Conservation (phyloP, 2,113 vertebrate genomes). For the Nothoprocta perdicaria region DNA sequence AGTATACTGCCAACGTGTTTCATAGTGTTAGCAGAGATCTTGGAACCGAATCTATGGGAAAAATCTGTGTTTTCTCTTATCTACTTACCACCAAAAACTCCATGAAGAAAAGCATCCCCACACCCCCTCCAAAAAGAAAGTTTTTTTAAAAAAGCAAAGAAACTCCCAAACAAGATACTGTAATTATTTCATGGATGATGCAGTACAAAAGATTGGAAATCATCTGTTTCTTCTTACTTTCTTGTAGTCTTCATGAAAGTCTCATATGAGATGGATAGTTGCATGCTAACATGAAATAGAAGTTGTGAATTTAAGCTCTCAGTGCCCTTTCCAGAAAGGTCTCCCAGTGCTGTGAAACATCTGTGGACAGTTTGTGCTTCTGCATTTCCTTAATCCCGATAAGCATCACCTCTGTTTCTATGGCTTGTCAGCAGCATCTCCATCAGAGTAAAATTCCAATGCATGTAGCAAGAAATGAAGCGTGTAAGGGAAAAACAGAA, state of each 20-base stretch:
- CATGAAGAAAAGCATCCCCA: neutral
- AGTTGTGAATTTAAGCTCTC: neutral
- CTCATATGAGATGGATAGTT: neutral
- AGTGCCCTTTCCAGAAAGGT: neutral
- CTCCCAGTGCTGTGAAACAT: neutral
- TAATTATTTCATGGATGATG: neutral
- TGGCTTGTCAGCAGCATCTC: constrained; percentile 41
- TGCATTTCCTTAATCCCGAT: neutral
- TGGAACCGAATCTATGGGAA: neutral
- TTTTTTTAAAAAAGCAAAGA: neutral
- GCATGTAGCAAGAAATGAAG: constrained; percentile 52
- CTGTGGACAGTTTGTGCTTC: neutral
- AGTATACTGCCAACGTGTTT: neutral
- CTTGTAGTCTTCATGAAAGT: neutral
- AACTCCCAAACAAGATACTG: neutral
- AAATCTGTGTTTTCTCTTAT: neutral
- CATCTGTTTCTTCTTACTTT: neutral
- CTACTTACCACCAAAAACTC: accelerated
- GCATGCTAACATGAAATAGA: neutral
- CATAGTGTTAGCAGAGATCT: neutral
- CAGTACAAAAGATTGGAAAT: neutral
- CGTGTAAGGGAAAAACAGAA: constrained; percentile 48
- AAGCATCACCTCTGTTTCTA: constrained; percentile 12
- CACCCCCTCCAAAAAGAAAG: neutral
- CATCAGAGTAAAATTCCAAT: constrained; percentile 19